Percentiles rank a stretch among this genome's conserved stretches.
phyloP scores from a whole-genome alignment of 1,140 invertebrate genomes.

The Tetramorium simillimum region DNA sequence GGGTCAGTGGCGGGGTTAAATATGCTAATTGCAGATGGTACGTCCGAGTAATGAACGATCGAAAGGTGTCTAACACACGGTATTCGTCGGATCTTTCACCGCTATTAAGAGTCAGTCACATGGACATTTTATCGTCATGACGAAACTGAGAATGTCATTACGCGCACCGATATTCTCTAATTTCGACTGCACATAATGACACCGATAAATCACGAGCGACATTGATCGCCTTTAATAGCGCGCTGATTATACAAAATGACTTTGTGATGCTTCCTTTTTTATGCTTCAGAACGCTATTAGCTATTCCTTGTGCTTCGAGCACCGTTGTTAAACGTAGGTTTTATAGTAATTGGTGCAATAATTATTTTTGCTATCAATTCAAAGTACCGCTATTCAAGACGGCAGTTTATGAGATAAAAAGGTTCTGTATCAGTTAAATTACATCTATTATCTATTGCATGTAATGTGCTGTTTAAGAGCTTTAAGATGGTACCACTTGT shows the following conservation, averaged over 20 bases:
- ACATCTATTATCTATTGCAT: neutral
- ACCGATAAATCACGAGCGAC: conserved; percentile 44
- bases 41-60: conserved; percentile 39
- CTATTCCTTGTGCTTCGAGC: conserved; percentile 7
- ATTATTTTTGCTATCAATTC: neutral
- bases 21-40: conserved; percentile 24
- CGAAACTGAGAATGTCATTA: conserved; percentile 19
- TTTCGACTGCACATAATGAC: conserved; percentile 24
- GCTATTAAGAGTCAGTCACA: neutral
- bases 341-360: conserved; percentile 22
- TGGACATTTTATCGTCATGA: conserved; percentile 20
- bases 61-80: neutral
- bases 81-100: neutral
- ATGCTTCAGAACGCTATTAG: neutral
- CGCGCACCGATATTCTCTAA: neutral
- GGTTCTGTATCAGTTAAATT: neutral
- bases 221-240: conserved; percentile 36
- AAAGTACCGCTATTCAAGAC: neutral
- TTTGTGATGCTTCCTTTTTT: conserved; percentile 38
- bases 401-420: neutral
- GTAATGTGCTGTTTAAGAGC: neutral
- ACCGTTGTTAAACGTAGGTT: neutral
- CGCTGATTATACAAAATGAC: conserved; percentile 34
- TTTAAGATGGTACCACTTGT: neutral
- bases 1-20: conserved; percentile 56